Percentiles rank a stretch among this genome's conserved stretches.
Evolutionary conservation across 2,113 vertebrate genomes (phyloP).

Genomic region (Aegithalos caudatus): DNA sequence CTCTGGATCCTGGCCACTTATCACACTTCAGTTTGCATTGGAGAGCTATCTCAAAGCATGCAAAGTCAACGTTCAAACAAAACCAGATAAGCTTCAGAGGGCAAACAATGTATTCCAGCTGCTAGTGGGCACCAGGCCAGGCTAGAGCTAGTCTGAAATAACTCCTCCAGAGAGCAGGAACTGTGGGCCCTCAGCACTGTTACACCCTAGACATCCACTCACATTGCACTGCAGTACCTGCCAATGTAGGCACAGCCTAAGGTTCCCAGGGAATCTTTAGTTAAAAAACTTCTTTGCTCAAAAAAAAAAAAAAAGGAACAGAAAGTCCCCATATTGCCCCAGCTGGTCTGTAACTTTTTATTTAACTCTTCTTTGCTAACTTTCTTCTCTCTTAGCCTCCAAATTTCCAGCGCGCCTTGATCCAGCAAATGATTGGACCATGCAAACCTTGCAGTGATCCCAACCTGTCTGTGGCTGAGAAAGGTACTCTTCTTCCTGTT

Average conservation of each 20-base stretch:
- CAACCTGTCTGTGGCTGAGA: constrained; percentile 90
- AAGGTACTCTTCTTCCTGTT: constrained; percentile 77
- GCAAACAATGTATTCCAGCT: background rate
- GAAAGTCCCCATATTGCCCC: background rate
- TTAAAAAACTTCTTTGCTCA: background rate
- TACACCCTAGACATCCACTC: background rate
- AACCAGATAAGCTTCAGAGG: background rate
- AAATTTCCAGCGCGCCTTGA: constrained; percentile 91
- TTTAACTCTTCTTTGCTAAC: background rate
- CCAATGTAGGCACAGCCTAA: background rate
- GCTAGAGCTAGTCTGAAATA: background rate
- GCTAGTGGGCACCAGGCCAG: background rate
- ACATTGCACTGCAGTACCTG: background rate
- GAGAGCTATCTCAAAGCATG: background rate
- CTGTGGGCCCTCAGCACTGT: background rate
- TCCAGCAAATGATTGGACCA: constrained; percentile 93
- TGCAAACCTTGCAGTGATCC: constrained; percentile 95
- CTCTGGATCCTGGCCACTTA: background rate
- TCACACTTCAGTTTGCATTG: background rate
- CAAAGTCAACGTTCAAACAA: background rate
- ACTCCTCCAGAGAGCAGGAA: background rate
- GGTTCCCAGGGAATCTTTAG: background rate
- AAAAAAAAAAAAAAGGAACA: background rate
- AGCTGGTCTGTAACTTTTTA: background rate
- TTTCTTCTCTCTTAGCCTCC: constrained; percentile 78